Base-by-base conservation (phyloP, 2,888 invertebrate species). In the Amblyjoppa proteus region DNA sequence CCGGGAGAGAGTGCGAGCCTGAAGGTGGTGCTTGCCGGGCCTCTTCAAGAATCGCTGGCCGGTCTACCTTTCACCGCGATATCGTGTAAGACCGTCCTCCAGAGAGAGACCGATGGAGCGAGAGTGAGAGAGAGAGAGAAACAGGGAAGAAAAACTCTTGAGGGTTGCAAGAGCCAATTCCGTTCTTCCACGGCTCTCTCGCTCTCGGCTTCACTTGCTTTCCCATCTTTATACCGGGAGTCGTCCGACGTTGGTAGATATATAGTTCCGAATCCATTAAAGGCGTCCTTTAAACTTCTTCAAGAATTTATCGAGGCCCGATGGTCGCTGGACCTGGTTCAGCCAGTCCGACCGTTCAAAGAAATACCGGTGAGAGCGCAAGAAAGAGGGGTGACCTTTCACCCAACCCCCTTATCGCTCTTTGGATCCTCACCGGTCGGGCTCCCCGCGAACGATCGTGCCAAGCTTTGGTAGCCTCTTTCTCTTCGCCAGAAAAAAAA, bases 231-330 rank as follows among this genome's bases (percentile, higher is more conserved):
- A 61, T 66, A 56, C 79, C 68, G 20, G 85, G 64, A 34, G 16
- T 85, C 81, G 56, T 78, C 81, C 75, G 85, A 85, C 75, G 70
- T 74, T 28, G 58, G 25, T n/a, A 89, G 88, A 88, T 88, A 85
- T 88, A 90, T 88, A 87, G 88, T 77, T 87, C 31, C 83, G 87
- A 88, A 90, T 90, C 88, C 87, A 89, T 90, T 90, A 89, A 87
- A 81, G 84, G 87, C 79, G 87, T 89, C 86, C 86, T 90, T 89
- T 88, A 89, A 89, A 89, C 86, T 89, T 86, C 85, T 69, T 85
- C 78, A 71, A 87, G 88, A 87, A 89, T 89, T 89, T 89, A 89
- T 89, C 89, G 83, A 84, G 82, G 81, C n/a, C 77, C 89, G 87
- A 89, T 88, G 86, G 84, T 78, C 76, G 81, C 45, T 83, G 28